Evolutionary conservation across 1,140 invertebrate species (phyloP).

Genomic region (Amphibalanus amphitrite): DNA sequence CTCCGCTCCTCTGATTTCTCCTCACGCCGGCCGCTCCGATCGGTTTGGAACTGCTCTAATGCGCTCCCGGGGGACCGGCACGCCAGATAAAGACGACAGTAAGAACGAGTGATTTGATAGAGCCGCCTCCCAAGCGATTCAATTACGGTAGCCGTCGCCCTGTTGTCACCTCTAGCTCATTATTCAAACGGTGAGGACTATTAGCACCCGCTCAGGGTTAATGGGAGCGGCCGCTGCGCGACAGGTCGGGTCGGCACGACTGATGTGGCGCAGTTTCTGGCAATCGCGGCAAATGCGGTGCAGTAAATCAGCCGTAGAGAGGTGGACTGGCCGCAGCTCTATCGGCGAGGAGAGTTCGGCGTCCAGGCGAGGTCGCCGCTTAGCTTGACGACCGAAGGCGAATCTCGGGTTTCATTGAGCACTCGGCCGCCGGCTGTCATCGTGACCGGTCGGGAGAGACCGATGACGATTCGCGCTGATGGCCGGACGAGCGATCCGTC

Average conservation of each 20-base stretch:
- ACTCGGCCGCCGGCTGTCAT: background rate
- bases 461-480: too few relatives aligned
- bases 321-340: background rate
- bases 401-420: background rate
- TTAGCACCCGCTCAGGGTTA: background rate
- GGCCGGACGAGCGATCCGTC: too few relatives aligned
- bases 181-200: background rate
- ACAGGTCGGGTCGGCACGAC: background rate
- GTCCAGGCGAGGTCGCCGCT: too few relatives aligned
- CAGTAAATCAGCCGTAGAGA: too few relatives aligned
- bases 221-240: background rate
- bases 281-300: background rate
- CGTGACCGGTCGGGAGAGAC: too few relatives aligned
- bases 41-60: background rate
- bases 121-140: background rate
- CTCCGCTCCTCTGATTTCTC: too few relatives aligned
- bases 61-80: background rate
- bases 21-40: background rate
- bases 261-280: background rate
- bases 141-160: background rate
- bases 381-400: background rate
- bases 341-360: background rate
- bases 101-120: background rate
- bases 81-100: background rate
- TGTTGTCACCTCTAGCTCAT: background rate